Percentiles rank a stretch among this genome's conserved stretches.
These are phyloP conservation scores for Saguinus imperator DNA, from an alignment of 2,113 vertebrate genomes.

Conservation along the genomic window DNA sequence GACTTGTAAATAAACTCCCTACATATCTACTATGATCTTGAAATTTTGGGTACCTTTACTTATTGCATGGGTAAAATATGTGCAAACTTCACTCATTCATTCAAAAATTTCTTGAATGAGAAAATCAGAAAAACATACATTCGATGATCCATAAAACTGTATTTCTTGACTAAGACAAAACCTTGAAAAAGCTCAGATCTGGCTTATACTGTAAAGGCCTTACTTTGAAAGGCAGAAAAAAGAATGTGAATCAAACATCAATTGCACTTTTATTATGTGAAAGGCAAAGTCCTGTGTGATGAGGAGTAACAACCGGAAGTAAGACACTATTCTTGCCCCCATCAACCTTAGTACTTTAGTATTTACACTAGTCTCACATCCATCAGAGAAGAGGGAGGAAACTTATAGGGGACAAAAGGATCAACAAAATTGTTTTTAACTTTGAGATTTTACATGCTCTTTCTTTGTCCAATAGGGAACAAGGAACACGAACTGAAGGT, in stretches of 20 bases:
- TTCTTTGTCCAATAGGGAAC: background rate
- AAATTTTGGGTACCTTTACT: slow-evolving; percentile 28
- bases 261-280: background rate
- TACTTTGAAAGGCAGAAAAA: slow-evolving; percentile 14
- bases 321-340: background rate
- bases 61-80: background rate
- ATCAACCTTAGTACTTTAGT: background rate
- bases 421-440: background rate
- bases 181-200: background rate
- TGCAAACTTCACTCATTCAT: background rate
- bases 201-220: background rate
- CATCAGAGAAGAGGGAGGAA: background rate
- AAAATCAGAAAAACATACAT: background rate
- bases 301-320: background rate
- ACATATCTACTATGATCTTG: background rate
- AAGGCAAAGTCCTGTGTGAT: background rate
- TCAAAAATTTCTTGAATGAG: slow-evolving; percentile 2
- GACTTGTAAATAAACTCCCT: background rate
- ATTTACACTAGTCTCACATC: background rate
- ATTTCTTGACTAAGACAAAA: background rate
- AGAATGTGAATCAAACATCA: background rate
- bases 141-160: background rate
- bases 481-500: background rate
- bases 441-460: background rate
- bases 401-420: background rate